These are phyloP conservation scores for Parnassius glacialis DNA, from an alignment of 2,888 invertebrate species.

Conservation along the genomic window DNA sequence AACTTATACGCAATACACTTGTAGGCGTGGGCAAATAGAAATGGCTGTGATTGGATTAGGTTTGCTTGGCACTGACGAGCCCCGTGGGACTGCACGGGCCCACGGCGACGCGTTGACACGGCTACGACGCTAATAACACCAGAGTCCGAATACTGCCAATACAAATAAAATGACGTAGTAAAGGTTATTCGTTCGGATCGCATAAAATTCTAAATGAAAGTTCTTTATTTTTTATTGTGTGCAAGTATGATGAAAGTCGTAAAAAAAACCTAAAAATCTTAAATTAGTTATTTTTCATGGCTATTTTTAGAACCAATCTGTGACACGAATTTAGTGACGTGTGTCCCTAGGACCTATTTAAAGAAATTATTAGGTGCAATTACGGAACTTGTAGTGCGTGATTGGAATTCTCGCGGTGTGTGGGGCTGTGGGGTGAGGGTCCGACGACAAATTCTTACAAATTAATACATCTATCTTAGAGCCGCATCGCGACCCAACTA, in stretches of 20 bases:
- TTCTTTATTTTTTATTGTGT: slow-evolving; percentile 43
- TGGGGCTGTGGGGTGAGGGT: slow-evolving; percentile 59
- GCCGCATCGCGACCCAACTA: slow-evolving; percentile 55
- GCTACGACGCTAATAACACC: slow-evolving; percentile 54
- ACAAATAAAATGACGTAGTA: slow-evolving; percentile 58
- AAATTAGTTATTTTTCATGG: slow-evolving; percentile 15
- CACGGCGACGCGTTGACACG: slow-evolving; percentile 61
- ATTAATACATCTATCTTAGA: slow-evolving; percentile 77
- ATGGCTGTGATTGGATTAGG: slow-evolving; percentile 84
- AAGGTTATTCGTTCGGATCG: slow-evolving; percentile 43
- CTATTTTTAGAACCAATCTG: slow-evolving; percentile 13
- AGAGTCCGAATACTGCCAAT: slow-evolving; percentile 49
- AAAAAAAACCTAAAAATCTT: slow-evolving; percentile 26
- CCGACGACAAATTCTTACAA: slow-evolving; percentile 79
- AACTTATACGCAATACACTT: slow-evolving; percentile 33
- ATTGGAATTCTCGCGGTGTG: slow-evolving; percentile 68
- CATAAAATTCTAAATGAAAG: slow-evolving; percentile 48
- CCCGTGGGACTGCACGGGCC: slow-evolving; percentile 74
- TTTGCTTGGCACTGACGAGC: slow-evolving; percentile 81
- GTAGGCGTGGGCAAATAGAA: slow-evolving; percentile 61
- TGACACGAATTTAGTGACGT: slow-evolving; percentile 15
- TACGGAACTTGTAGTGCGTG: slow-evolving; percentile 79
- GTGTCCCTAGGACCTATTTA: slow-evolving; percentile 56
- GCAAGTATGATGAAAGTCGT: slow-evolving; percentile 31
- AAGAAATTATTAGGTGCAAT: slow-evolving; percentile 80